Evolutionary conservation across 2,888 invertebrate species (phyloP).

Genomic region (Xiphydria camelus): DNA sequence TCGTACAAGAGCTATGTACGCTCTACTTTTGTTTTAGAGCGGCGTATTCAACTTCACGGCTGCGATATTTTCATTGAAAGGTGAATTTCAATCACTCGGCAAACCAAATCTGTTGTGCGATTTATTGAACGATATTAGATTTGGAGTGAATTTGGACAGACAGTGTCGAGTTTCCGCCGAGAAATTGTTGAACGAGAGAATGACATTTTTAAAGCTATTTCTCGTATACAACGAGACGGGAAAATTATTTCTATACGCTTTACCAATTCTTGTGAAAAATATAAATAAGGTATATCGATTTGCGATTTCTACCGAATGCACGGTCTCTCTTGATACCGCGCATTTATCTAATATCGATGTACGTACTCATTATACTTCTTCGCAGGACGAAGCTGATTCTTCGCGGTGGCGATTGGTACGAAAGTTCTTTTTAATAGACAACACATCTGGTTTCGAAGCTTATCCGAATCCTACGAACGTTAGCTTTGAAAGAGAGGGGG

Average conservation of each 20-base stretch:
- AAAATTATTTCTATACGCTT: constrained; percentile 58
- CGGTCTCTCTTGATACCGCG: no score
- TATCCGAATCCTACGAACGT: constrained; percentile 30
- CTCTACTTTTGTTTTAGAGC: constrained; percentile 39
- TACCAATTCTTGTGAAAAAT: constrained; percentile 64
- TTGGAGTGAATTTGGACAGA: constrained; percentile 54
- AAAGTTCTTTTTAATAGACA: constrained; percentile 72
- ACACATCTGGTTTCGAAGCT: constrained; percentile 55
- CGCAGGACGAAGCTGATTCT: constrained; percentile 45
- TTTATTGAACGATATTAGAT: constrained; percentile 50
- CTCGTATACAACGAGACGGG: constrained; percentile 58
- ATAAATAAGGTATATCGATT: constrained; percentile 54
- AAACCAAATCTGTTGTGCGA: constrained; percentile 45
- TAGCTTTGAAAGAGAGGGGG: constrained; percentile 31
- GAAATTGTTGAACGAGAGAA: constrained; percentile 52
- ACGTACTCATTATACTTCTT: no score
- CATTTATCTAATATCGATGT: no score
- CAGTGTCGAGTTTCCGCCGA: constrained; percentile 48
- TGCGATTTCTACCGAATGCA: no score
- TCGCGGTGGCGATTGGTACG: constrained; percentile 69
- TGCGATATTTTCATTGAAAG: constrained; percentile 54
- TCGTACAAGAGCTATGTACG: background rate
- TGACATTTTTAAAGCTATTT: constrained; percentile 62
- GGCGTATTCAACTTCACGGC: constrained; percentile 57
- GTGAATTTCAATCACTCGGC: constrained; percentile 53